phyloP scores from a whole-genome alignment of 2,888 invertebrate genomes.

The Xestoiulus laeticollis region DNA sequence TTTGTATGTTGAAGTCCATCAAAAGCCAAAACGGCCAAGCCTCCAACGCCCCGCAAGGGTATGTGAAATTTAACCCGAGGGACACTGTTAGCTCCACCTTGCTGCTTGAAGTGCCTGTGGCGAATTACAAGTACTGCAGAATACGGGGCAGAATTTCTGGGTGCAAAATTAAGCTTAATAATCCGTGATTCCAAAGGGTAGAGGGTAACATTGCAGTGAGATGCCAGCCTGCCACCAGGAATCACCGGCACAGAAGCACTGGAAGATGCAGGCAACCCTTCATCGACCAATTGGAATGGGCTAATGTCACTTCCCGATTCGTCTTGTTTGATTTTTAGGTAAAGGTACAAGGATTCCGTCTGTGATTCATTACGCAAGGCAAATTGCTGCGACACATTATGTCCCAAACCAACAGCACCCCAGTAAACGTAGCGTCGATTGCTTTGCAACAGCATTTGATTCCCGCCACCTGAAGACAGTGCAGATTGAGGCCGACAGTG shows the following conservation, averaged over 20 bases:
- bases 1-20: neutral
- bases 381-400: neutral
- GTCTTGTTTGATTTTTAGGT: neutral
- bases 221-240: neutral
- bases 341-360: neutral
- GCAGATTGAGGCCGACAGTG: neutral
- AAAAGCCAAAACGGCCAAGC: neutral
- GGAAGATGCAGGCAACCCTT: neutral
- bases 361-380: neutral
- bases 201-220: neutral
- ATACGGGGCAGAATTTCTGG: neutral
- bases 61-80: neutral
- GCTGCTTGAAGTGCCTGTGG: neutral
- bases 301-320: neutral
- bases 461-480: neutral
- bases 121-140: neutral
- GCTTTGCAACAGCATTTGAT: neutral
- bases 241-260: neutral
- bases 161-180: neutral
- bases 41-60: conserved; percentile 20
- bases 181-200: neutral
- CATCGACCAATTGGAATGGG: neutral
- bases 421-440: conserved; percentile 31
- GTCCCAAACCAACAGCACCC: neutral
- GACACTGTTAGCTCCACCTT: neutral